These are phyloP conservation scores for Lucilia cuprina DNA, from an alignment of 1,140 invertebrate genomes.

Conservation along the genomic window DNA sequence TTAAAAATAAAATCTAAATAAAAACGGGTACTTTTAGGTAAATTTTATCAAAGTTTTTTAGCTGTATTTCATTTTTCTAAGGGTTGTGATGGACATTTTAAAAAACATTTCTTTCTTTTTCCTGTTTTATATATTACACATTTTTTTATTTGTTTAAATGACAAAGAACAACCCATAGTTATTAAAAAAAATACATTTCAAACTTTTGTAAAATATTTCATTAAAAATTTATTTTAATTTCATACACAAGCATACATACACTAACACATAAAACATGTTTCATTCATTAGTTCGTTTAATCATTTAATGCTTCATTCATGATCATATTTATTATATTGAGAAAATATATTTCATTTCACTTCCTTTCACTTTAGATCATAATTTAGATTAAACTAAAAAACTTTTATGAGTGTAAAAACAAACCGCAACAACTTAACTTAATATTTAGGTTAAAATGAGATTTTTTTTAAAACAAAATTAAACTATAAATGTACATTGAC, in stretches of 20 bases:
- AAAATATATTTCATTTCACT: background rate
- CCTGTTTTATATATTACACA: too few species aligned
- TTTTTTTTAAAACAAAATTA: constrained; percentile 11
- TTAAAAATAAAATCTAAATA: background rate
- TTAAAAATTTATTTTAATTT: background rate
- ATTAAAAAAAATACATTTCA: background rate
- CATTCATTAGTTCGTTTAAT: too few species aligned
- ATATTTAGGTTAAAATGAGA: constrained; percentile 7
- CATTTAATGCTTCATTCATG: too few species aligned
- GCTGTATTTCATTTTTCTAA: background rate
- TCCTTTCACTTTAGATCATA: background rate
- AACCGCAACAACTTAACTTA: background rate
- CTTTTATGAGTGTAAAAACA: constrained; percentile 17
- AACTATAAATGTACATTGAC: constrained; percentile 9
- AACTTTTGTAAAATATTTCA: background rate
- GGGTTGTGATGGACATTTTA: constrained; percentile 23
- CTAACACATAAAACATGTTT: background rate
- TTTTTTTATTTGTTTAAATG: background rate
- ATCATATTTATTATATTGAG: background rate
- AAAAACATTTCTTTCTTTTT: too few species aligned
- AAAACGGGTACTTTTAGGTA: constrained; percentile 32
- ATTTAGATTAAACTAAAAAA: constrained; percentile 12
- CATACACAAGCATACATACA: background rate
- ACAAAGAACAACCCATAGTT: background rate
- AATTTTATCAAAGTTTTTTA: background rate